These are phyloP conservation scores for Campaea margaritaria DNA, from an alignment of 2,888 invertebrate species.

Conservation along the genomic window DNA sequence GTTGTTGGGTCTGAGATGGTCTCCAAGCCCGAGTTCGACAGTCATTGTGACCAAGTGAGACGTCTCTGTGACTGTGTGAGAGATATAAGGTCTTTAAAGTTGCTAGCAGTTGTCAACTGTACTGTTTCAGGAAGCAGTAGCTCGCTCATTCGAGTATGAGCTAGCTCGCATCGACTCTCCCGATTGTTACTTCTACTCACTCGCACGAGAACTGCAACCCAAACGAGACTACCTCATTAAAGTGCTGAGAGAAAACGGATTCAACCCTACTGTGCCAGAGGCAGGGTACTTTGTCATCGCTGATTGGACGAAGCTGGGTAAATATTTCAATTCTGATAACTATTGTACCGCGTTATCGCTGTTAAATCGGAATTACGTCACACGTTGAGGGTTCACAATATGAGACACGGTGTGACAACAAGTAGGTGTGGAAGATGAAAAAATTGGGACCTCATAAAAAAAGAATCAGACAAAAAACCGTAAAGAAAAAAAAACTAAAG, in stretches of 20 bases:
- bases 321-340: too few species aligned
- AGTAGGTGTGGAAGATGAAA: too few species aligned
- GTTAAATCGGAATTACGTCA: too few species aligned
- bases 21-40: background rate
- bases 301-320: conserved; percentile 93
- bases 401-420: too few species aligned
- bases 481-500: too few species aligned
- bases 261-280: conserved; percentile 96
- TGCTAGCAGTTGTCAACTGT: too few species aligned
- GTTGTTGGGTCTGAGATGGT: background rate
- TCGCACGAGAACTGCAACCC: conserved; percentile 89
- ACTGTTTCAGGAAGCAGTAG: conserved; percentile 92
- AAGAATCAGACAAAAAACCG: too few species aligned
- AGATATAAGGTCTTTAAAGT: too few species aligned
- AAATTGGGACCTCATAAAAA: too few species aligned
- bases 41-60: background rate
- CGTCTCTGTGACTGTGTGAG: background rate
- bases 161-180: conserved; percentile 87
- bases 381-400: too few species aligned
- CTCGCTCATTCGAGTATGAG: conserved; percentile 95
- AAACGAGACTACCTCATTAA: conserved; percentile 93
- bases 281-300: conserved; percentile 99
- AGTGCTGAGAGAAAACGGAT: conserved; percentile 91
- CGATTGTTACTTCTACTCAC: conserved; percentile 93
- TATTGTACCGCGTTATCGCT: too few species aligned